Evolutionary conservation across 2,113 vertebrate genomes (phyloP).

Genomic region (Lipophrys pholis): DNA sequence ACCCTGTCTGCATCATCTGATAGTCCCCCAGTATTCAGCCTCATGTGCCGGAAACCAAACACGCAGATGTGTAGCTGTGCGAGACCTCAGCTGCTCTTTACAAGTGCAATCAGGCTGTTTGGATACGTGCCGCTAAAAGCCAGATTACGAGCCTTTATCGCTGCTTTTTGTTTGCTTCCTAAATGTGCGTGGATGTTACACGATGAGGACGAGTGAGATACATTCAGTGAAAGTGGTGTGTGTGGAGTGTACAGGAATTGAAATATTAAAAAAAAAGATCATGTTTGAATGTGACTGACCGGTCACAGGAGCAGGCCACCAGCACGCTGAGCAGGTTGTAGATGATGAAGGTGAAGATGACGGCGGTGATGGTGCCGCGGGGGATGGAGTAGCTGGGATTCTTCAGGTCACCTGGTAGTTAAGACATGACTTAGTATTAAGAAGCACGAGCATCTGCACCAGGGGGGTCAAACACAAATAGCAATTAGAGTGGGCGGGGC

Average conservation of each 20-base stretch:
- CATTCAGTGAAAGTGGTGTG: not conserved
- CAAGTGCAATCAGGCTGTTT: slow-evolving; percentile 33
- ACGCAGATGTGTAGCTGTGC: slow-evolving; percentile 29
- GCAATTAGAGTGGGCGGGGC: too few species aligned
- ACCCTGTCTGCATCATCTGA: slow-evolving; percentile 51
- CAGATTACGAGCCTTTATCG: not conserved
- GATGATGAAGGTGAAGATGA: slow-evolving; percentile 92
- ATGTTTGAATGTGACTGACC: slow-evolving; percentile 72
- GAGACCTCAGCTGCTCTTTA: not conserved
- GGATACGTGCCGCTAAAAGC: slow-evolving; percentile 9
- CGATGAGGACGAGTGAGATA: not conserved
- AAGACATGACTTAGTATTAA: not conserved
- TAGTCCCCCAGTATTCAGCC: slow-evolving; percentile 37
- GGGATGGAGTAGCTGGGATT: slow-evolving; percentile 92
- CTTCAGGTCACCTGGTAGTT: slow-evolving; percentile 87
- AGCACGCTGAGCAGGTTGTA: slow-evolving; percentile 88
- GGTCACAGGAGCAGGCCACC: slow-evolving; percentile 90
- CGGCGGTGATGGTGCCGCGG: slow-evolving; percentile 90
- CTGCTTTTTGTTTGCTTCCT: slow-evolving; percentile 7
- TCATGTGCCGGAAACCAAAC: slow-evolving; percentile 29
- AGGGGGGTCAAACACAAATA: not conserved
- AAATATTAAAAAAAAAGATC: too few species aligned
- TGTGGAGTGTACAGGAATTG: too few species aligned
- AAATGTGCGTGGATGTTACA: not conserved
- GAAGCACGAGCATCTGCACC: too few species aligned